Base-by-base conservation (phyloP, 2,888 invertebrate species). In the Psylliodes chrysocephalus region DNA sequence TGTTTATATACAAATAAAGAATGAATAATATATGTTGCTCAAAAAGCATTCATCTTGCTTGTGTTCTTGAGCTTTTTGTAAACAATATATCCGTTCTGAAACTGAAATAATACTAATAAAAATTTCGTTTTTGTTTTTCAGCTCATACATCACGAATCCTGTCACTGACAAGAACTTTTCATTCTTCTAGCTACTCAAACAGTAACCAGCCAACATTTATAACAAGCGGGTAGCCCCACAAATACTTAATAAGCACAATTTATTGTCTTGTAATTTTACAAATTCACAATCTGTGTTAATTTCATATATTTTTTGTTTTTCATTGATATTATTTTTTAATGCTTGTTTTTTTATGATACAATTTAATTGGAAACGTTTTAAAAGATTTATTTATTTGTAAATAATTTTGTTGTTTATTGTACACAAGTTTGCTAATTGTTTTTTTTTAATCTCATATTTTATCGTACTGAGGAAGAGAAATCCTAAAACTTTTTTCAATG, bases 131-230 rank as follows among this genome's bases (percentile, higher is more conserved):
- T 53, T 54, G 60, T 55, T 68, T 87, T 85, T 30, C 86, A 89
- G 89, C 81, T 85, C 86, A 72, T 89, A 88, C 85, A 88, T 89
- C 81, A 85, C 86, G 77, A 89, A 88, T 75, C 89, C 89, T 64
- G 86, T 85, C 81, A 85, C 87, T 66, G 88, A 89, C 82, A 88
- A 86, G 81, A 88, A 88, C 78, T 84, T 88, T 82, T 84, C 86
- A 80, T 86, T 88, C 85, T 82, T 88, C 83, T 87, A 83, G 86
- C 52, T 57, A 65, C 64, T 63, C 49, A 64, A 44, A 57, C 61
- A 67, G 66, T 68, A 67, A 67, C 68, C 69, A 69, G 60, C 57
- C 67, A 64, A 57, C 53, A 66, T 62, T 71, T 71, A 47, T 60
- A 64, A 44, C 14, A 64, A 69, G 65, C 67, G 66, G 72, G 71